Conservation (phyloP, 2,113 vertebrate species). For the Hyla sarda region DNA sequence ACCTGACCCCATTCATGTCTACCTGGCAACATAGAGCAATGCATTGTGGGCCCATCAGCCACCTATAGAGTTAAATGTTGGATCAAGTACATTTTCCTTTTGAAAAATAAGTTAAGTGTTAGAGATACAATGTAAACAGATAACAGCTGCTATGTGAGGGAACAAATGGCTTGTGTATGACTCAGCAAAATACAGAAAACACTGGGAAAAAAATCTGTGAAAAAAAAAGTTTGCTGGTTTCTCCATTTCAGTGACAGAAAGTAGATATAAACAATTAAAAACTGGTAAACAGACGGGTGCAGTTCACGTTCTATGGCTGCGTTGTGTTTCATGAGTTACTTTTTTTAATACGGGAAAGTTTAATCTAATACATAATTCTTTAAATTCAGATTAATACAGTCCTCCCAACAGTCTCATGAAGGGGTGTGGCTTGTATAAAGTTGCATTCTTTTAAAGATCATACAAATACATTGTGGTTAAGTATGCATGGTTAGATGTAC, state of each 20-base stretch:
- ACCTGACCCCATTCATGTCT: not conserved
- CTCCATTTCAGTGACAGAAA: constrained; percentile 9
- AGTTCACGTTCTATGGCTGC: not conserved
- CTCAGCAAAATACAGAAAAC: constrained; percentile 61
- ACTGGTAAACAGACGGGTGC: not conserved
- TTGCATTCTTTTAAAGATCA: no score
- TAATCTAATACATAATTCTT: no score
- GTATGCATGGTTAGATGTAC: no score
- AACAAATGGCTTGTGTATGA: constrained; percentile 61
- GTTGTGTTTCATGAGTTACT: not conserved
- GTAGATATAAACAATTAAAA: constrained; percentile 13
- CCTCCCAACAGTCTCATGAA: no score
- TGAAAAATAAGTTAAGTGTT: constrained; percentile 54
- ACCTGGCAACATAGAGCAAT: not conserved
- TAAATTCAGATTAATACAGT: no score
- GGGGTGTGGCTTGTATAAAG: no score
- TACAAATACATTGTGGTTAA: no score
- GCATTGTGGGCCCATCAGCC: not conserved
- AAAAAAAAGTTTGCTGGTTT: constrained; percentile 37
- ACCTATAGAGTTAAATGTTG: constrained; percentile 18
- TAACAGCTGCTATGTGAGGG: constrained; percentile 52
- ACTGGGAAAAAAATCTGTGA: constrained; percentile 42
- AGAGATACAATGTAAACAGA: constrained; percentile 39
- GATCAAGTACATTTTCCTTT: constrained; percentile 54
- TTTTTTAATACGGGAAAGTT: not conserved